Base-by-base conservation (phyloP, 2,888 invertebrate species). In the Esperia sulphurella region DNA sequence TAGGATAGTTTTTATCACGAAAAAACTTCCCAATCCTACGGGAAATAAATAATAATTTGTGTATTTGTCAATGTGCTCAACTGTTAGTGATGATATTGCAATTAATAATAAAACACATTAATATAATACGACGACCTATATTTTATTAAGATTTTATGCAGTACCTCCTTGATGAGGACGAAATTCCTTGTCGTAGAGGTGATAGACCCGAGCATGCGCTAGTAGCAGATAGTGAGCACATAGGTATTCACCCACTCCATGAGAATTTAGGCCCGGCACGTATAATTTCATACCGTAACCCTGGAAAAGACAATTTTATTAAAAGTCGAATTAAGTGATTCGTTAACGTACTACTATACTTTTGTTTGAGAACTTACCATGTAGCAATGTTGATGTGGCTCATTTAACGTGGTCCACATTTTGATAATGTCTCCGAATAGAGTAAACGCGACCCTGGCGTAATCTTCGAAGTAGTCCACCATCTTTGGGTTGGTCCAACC, bases 381-480 rank as follows among this genome's bases (percentile, higher is more conserved):
- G 58, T 70, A 75, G 58, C 91, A 91, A 58, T 91, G 88, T 50
- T 89, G 81, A 58, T 88, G 90, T 0, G 95, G 94, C 65, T 95
- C 95, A 63, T 95, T 95, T 57, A 95, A 90, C 0, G 95, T 95
- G 0, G 94, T 92, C 95, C 95, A 95, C 37, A 90, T 79, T 71
- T 91, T 92, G 8, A 94, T 91, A 45, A 92, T 80, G 65, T 92
- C 92, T 0, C 93, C 94, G 48, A 91, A 93, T 57, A 91, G 74
- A 39, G 85, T 84, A 55, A 93, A 92, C 10, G 91, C 83, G 0
- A 91, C 72, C 48, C 83, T 69, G 0, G 92, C 92, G 56, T 91
- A 92, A 57, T 92, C 90, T 55, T 79, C 88, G 52, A 90, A 92
- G 63, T 88, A 90, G 49, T 91, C 87, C 0, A 86, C 84, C 29